phyloP scores from a whole-genome alignment of 2,797 vertebrate genomes.

The Sarcophilus harrisii region DNA sequence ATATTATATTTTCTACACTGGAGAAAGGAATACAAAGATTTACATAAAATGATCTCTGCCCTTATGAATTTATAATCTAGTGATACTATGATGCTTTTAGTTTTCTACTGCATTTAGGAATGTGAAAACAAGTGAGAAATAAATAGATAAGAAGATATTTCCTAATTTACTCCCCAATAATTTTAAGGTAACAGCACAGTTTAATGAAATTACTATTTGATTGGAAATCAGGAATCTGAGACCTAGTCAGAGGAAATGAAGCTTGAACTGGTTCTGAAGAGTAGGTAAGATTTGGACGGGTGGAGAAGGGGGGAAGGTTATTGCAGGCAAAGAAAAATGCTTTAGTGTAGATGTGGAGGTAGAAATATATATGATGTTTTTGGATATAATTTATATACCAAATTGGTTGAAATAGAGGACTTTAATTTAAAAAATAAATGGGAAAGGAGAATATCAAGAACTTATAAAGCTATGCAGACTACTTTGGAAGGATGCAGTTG shows the following conservation, averaged over 20 bases:
- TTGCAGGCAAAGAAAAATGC: background rate
- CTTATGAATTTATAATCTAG: background rate
- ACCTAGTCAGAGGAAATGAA: background rate
- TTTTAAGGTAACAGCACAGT: background rate
- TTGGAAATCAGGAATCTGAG: background rate
- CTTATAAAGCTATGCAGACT: background rate
- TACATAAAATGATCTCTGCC: background rate
- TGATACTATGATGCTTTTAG: background rate
- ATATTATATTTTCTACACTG: background rate
- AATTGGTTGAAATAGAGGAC: background rate
- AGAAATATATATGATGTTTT: background rate
- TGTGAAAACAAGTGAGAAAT: background rate
- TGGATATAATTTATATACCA: background rate
- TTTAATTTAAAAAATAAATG: background rate
- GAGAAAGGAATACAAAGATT: background rate
- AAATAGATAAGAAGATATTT: background rate
- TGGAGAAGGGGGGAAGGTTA: background rate
- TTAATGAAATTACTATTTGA: background rate
- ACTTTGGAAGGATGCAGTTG: background rate
- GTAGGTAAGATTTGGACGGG: background rate
- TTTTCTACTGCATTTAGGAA: background rate
- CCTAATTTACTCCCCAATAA: background rate
- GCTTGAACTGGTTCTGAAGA: background rate
- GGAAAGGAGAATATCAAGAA: background rate
- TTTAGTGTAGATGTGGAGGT: background rate